A percentile compares a stretch with the other conserved stretches of the same genome.
phyloP scores from a whole-genome alignment of 1,140 invertebrate genomes.

The Drosophila kohkoa region DNA sequence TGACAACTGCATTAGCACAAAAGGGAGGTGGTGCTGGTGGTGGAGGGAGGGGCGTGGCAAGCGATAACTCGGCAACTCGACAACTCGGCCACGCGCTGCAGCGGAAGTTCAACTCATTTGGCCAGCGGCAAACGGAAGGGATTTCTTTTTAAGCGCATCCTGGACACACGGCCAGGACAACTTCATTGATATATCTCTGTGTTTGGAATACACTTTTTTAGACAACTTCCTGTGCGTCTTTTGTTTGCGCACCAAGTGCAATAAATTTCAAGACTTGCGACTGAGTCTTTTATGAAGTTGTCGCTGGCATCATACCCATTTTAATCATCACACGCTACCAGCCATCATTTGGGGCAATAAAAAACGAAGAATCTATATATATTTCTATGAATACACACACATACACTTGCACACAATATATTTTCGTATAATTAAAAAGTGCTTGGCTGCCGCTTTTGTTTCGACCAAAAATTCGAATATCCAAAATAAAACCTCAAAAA shows the following conservation, averaged over 20 bases:
- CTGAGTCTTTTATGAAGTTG: constrained; percentile 18
- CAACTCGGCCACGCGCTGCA: constrained; percentile 69
- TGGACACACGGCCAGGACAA: constrained; percentile 73
- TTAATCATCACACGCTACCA: constrained; percentile 43
- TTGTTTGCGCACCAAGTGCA: constrained; percentile 32
- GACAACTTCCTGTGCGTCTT: constrained; percentile 64
- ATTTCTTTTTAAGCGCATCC: constrained; percentile 81
- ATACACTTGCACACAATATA: background rate
- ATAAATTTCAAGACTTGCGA: constrained; percentile 25
- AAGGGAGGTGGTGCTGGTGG: background rate
- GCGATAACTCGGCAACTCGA: constrained; percentile 48
- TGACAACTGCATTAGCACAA: constrained; percentile 69
- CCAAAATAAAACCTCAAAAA: constrained; percentile 22
- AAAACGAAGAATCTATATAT: constrained; percentile 14
- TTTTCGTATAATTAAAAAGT: constrained; percentile 47
- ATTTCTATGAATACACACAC: background rate
- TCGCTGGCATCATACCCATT: constrained; percentile 19
- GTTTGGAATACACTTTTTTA: constrained; percentile 55
- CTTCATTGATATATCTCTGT: constrained; percentile 74
- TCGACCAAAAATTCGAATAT: constrained; percentile 15
- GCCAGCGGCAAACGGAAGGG: constrained; percentile 69
- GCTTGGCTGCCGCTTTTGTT: constrained; percentile 28
- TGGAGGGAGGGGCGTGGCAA: constrained; percentile 11
- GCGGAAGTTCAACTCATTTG: constrained; percentile 79
- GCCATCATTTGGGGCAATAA: constrained; percentile 36